A percentile compares a stretch with the other conserved stretches of the same genome.
Evolutionary conservation across 2,113 vertebrate genomes (phyloP).

Genomic region (Macquaria ambigua): DNA sequence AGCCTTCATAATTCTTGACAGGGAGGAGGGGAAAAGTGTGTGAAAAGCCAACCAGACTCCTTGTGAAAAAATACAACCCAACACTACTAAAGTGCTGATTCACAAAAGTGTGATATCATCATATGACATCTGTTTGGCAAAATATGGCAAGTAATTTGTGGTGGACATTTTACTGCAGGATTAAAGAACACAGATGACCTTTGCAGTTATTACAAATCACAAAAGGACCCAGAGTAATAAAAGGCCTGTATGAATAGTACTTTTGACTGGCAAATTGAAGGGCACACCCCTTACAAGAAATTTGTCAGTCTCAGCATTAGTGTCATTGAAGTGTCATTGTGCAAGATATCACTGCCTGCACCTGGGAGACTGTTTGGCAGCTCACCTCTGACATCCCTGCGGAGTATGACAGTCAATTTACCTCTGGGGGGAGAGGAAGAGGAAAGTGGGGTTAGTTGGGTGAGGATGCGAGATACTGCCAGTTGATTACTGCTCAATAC

Average conservation of each 20-base stretch:
- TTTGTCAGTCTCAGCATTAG: constrained; percentile 30
- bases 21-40: not conserved
- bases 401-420: constrained; percentile 8
- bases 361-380: not conserved
- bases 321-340: constrained; percentile 22
- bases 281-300: constrained; percentile 10
- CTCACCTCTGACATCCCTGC: constrained; percentile 31
- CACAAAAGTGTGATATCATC: constrained; percentile 9
- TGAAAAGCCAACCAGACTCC: constrained; percentile 16
- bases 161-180: constrained; percentile 1
- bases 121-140: constrained; percentile 20
- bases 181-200: constrained; percentile 27
- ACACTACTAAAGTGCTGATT: constrained; percentile 24
- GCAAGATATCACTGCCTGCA: constrained; percentile 23
- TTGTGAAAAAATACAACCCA: constrained; percentile 11
- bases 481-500: not conserved
- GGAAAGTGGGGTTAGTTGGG: not conserved
- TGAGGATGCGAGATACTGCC: not conserved
- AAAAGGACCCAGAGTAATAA: constrained; percentile 12
- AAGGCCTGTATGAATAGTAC: constrained; percentile 32
- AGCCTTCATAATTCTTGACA: constrained; percentile 47
- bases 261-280: constrained; percentile 48
- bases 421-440: not conserved
- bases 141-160: constrained; percentile 25
- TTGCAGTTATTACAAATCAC: constrained; percentile 42